Evolutionary conservation across 2,888 invertebrate genomes (phyloP), one percentile per base, ranked within the genome.

Genomic region (Apamea epomidion): DNA sequence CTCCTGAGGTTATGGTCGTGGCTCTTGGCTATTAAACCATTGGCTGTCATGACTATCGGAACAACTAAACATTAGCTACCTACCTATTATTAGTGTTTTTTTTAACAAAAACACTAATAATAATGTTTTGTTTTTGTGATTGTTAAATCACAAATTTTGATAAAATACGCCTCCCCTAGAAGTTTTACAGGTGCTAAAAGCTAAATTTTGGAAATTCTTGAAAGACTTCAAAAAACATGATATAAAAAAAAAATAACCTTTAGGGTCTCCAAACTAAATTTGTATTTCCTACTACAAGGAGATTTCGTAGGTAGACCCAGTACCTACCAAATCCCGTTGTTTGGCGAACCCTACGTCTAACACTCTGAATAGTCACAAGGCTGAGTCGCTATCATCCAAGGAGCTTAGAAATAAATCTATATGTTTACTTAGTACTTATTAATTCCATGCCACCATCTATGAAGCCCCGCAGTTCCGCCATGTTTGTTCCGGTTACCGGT

Each of bases 401-500:
- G 29, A 62, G 7, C 7, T 62, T 60, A 60, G 18, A 64, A 64
- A 64, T 29, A 64, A 16, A 32, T 29, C 29, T 64, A 16, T n/a
- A 5, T 5, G 2, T 29, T 12, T 62, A 16, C 29, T 8, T 64
- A 65, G 65, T 65, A 65, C 37, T 25, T 37, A 25, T 37, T 37
- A 65, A 65, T 37, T 65, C 25, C 65, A 65, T 37, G 37, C 37
- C 32, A n/a, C 45, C 21, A 21, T 58, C 48, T 54, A 73, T 62
- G 58, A 73, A 54, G 69, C 62, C 32, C 69, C 58, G 6, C 54
- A 79, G 51, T 60, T 54, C 62, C 45, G 62, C 37, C 69, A 77
- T 71, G 77, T 84, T 76, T 71, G 68, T 74, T 48, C 29, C 45
- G 51, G 45, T 80, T 71, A 74, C 68, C 79, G 76, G 80, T 71